A percentile compares a stretch with the other conserved stretches of the same genome.
phyloP scores from a whole-genome alignment of 2,113 vertebrate species.

The Orientallactaga bullata region DNA sequence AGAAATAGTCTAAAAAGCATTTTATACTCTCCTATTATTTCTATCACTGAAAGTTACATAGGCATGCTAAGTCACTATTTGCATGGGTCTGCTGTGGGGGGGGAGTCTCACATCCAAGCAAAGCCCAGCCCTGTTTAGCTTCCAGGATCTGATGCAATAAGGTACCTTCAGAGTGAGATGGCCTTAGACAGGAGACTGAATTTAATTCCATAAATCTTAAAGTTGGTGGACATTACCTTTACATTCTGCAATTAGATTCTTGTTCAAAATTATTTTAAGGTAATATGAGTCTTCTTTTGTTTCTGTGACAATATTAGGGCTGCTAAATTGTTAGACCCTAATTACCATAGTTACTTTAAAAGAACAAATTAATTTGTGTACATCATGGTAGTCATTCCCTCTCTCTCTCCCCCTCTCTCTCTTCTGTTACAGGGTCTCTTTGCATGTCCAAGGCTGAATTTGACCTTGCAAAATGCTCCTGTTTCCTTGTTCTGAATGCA shows the following conservation, averaged over 20 bases:
- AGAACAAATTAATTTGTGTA: neutral
- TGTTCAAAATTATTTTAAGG: neutral
- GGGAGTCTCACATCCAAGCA: no score
- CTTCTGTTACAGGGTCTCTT: neutral
- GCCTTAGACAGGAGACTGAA: neutral
- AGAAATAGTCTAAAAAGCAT: conserved; percentile 5
- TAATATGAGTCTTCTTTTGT: neutral
- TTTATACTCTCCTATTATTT: conserved; percentile 46
- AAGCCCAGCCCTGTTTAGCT: no score
- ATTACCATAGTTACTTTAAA: neutral
- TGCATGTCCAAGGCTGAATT: neutral
- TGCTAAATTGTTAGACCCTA: neutral
- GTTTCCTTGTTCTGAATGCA: neutral
- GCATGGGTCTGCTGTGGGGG: neutral
- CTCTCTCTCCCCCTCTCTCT: no score
- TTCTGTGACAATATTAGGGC: neutral
- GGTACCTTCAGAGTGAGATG: no score
- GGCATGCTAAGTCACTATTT: neutral
- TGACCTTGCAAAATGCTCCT: neutral
- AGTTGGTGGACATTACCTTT: neutral
- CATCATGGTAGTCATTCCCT: neutral
- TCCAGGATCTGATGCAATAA: no score
- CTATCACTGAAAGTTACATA: conserved; percentile 42
- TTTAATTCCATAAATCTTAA: neutral
- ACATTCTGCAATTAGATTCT: neutral